Base-by-base conservation (phyloP, 2,888 invertebrate genomes). In the Augochlorella aurata region DNA sequence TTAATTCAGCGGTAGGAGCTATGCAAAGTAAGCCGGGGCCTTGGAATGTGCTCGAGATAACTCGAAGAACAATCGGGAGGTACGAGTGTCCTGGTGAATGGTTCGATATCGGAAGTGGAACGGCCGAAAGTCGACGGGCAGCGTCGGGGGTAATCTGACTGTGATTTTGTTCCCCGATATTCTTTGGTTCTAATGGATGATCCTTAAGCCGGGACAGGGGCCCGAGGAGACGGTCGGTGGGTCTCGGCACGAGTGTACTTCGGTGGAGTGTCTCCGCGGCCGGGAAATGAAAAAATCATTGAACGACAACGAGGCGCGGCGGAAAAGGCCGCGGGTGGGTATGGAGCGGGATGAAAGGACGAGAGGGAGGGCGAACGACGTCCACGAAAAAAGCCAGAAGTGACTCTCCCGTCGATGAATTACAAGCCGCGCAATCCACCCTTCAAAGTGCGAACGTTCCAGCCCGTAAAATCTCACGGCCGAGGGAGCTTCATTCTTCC, bases 201-300 rank as follows among this genome's bases (percentile, higher is more conserved):
- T 61, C 74, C 87, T 87, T 81, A 76, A 58, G 21, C 71, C 71
- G 76, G 54, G 7, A 21, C 7, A 7, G 24, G 58, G 8, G 7
- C 7, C 0, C 7, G 21, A 8, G 65, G 7, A 1, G 70, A 77
- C 61, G 54, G 74, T 58, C 77, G 63, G 0, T 18, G 63, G 63
- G 18, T 38, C 63, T 77, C 54, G 38, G 5, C 82, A 82, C 68
- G 84, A 87, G 87, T 79, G 79, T 82, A 76, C 87, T 87, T 79
- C 75, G 72, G 65, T 87, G 65, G 66, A 87, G 87, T 79, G 78
- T 82, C 85, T 63, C 75, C 71, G 79, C 77, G 83, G 80, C 45
- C 74, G 68, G 85, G 79, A 82, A 85, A 82, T 83, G 82, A 85
- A 87, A 86, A 84, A 88, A 88, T 86, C 83, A 88, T 86, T 88